A percentile compares a stretch with the other conserved stretches of the same genome.
phyloP scores from a whole-genome alignment of 2,113 vertebrate species.

The Atherinomorus stipes region DNA sequence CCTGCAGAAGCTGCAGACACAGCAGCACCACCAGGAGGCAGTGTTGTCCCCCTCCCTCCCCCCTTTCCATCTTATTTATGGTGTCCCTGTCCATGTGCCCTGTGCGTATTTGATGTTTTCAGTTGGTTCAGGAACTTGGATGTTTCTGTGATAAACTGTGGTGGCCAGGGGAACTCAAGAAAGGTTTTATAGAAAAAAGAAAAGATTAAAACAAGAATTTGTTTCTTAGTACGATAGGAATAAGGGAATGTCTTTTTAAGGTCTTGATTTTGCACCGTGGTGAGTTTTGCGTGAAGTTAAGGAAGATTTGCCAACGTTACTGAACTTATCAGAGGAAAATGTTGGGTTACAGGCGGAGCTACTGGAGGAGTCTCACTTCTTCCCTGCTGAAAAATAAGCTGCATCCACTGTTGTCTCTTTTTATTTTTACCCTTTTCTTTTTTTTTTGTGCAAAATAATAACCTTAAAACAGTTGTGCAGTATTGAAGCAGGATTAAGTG shows the following conservation, averaged over 20 bases:
- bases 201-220: neutral
- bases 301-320: constrained; percentile 48
- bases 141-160: constrained; percentile 41
- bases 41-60: constrained; percentile 53
- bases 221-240: constrained; percentile 31
- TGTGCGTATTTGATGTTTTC: constrained; percentile 32
- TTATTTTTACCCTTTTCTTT: neutral
- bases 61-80: constrained; percentile 74
- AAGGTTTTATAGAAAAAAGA: constrained; percentile 3
- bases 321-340: constrained; percentile 45
- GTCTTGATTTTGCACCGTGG: constrained; percentile 67
- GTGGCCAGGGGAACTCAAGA: constrained; percentile 39
- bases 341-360: constrained; percentile 21
- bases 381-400: constrained; percentile 19
- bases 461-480: constrained; percentile 11
- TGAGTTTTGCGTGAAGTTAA: constrained; percentile 20
- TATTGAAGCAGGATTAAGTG: neutral
- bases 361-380: constrained; percentile 31
- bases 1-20: constrained; percentile 44
- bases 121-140: constrained; percentile 32
- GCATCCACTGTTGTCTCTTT: neutral
- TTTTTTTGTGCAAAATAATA: neutral
- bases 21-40: constrained; percentile 62
- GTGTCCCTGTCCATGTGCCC: constrained; percentile 72
- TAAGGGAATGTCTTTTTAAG: constrained; percentile 74